Evolutionary conservation across 2,113 vertebrate genomes (phyloP).

Genomic region (Panthera leo): DNA sequence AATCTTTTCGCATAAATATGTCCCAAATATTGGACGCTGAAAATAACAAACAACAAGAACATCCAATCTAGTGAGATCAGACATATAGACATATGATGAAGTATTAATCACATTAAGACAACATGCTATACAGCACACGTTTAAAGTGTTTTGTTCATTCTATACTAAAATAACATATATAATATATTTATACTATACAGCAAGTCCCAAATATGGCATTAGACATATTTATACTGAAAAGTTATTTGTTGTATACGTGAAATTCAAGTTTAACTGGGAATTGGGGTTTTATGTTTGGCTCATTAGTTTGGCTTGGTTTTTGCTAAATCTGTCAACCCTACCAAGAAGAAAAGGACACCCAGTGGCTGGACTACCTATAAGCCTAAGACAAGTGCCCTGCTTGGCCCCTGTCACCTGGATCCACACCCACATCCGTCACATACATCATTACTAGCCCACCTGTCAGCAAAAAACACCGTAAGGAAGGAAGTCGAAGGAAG

Average conservation of each 20-base stretch:
- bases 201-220: not conserved
- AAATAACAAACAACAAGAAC: not conserved
- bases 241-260: not conserved
- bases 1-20: not conserved
- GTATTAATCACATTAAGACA: not conserved
- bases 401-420: fast-evolving
- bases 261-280: not conserved
- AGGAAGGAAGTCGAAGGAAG: not conserved
- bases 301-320: not conserved
- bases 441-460: not conserved
- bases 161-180: not conserved
- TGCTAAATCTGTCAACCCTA: not conserved
- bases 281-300: not conserved
- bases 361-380: not conserved
- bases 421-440: fast-evolving
- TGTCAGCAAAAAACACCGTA: not conserved
- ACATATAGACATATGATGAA: not conserved
- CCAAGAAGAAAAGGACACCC: not conserved
- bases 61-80: not conserved
- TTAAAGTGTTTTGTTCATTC: not conserved
- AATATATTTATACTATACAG: not conserved
- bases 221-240: not conserved
- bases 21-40: not conserved
- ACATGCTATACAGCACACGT: not conserved
- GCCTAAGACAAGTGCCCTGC: not conserved